Evolutionary conservation across 2,888 invertebrate genomes (phyloP).

Genomic region (Aelia acuminata): DNA sequence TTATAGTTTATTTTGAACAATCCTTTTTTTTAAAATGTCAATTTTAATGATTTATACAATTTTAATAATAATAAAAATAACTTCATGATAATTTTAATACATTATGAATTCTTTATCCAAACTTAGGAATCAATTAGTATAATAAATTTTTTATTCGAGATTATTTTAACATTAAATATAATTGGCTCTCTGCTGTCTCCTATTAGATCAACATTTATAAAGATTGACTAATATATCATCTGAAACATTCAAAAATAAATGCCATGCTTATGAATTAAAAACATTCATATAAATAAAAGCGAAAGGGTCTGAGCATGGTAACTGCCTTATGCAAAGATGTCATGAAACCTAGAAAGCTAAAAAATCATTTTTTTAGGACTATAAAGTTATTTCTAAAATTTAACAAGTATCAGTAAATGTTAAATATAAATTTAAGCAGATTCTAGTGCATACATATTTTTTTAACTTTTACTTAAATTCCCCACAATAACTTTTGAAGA

Average conservation of each 20-base stretch:
- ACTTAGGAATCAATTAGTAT: neutral
- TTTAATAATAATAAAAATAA: neutral
- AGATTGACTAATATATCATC: neutral
- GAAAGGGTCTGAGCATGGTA: constrained; percentile 2
- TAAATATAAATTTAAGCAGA: constrained; percentile 45
- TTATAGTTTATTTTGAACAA: neutral
- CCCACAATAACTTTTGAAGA: constrained; percentile 53
- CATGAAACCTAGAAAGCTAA: neutral
- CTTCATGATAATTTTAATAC: neutral
- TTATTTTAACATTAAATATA: constrained; percentile 2
- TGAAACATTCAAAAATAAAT: neutral
- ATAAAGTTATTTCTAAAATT: constrained; percentile 16
- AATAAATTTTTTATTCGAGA: neutral
- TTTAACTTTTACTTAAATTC: constrained; percentile 46
- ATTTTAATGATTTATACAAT: neutral
- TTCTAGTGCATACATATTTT: neutral
- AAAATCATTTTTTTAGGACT: neutral
- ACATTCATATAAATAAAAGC: neutral
- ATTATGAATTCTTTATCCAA: neutral
- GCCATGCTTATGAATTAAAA: neutral
- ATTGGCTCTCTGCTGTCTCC: constrained; percentile 29
- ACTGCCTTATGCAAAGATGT: neutral
- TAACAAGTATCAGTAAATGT: constrained; percentile 34
- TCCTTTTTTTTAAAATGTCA: neutral
- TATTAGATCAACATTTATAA: neutral